Evolutionary conservation across 2,113 vertebrate species (phyloP).

Genomic region (Stegastes partitus): DNA sequence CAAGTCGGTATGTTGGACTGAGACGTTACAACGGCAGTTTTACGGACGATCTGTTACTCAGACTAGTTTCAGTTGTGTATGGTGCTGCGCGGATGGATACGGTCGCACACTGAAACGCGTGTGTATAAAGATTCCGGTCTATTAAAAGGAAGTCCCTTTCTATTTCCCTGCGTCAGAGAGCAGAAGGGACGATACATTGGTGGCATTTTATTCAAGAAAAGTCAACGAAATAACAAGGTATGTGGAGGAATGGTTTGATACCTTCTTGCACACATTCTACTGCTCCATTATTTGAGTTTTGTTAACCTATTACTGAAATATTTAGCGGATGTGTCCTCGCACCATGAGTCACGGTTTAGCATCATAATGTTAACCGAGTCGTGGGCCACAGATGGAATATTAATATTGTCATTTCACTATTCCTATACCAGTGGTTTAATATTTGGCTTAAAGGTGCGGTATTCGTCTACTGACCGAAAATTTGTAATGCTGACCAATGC

Average conservation of each 20-base stretch:
- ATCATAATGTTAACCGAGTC: not conserved
- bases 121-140: slow-evolving; percentile 85
- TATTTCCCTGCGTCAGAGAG: slow-evolving; percentile 81
- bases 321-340: not conserved
- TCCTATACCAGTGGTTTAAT: no score
- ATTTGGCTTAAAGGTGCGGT: no score
- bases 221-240: slow-evolving; percentile 83
- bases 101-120: slow-evolving; percentile 55
- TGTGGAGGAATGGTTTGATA: rapidly evolving
- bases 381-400: not conserved
- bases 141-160: slow-evolving; percentile 81
- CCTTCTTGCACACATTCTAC: rapidly evolving
- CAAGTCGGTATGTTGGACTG: no score
- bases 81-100: slow-evolving; percentile 84
- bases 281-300: not conserved
- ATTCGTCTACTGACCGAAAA: rapidly evolving
- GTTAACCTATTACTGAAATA: rapidly evolving
- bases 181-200: slow-evolving; percentile 75
- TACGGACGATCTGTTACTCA: not conserved
- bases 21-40: not conserved
- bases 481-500: not conserved
- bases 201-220: slow-evolving; percentile 84
- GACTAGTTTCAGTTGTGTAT: not conserved
- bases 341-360: slow-evolving; percentile 42
- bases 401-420: no score